These are phyloP conservation scores for Enteromius radiatus DNA, from an alignment of 2,797 vertebrate genomes.

Conservation along the genomic window DNA sequence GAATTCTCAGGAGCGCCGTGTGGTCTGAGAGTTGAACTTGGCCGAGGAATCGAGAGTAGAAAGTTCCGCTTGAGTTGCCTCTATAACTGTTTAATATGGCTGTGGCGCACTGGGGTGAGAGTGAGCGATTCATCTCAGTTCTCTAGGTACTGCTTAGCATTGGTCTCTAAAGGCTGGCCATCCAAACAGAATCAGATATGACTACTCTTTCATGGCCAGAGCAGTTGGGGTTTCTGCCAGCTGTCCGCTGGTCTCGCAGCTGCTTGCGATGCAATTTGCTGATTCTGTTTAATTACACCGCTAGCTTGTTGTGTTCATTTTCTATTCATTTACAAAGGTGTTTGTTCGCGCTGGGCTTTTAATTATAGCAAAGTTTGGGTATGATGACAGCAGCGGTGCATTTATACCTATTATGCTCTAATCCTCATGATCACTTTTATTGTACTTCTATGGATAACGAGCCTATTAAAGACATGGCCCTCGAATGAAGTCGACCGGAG, in stretches of 20 bases:
- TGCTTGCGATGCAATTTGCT: conserved; percentile 30
- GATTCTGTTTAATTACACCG: conserved; percentile 28
- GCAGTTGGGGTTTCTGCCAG: conserved; percentile 59
- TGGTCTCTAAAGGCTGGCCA: conserved; percentile 63
- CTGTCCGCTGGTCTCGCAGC: conserved; percentile 37
- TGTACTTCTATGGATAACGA: conserved; percentile 29
- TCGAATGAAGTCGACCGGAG: conserved; percentile 27
- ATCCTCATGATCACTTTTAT: conserved; percentile 25
- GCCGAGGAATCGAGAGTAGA: conserved; percentile 12
- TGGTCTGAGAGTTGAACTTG: conserved; percentile 24
- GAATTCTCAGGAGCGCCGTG: conserved; percentile 35
- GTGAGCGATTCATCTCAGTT: conserved; percentile 52
- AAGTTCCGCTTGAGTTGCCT: conserved; percentile 45
- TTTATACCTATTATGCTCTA: conserved; percentile 23
- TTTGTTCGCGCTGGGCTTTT: conserved; percentile 1
- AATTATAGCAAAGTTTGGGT: conserved; percentile 35
- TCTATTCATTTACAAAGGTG: conserved; percentile 22
- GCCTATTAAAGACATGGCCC: conserved; percentile 13
- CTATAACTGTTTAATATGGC: conserved; percentile 45
- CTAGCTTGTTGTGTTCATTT: conserved; percentile 27
- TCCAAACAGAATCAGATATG: conserved; percentile 65
- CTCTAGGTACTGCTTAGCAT: conserved; percentile 49
- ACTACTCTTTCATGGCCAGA: conserved; percentile 68
- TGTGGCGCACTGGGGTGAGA: conserved; percentile 34
- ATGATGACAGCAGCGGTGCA: neutral